Evolutionary conservation across 2,888 invertebrate genomes (phyloP).

Genomic region (Macrostomum cliftonense): DNA sequence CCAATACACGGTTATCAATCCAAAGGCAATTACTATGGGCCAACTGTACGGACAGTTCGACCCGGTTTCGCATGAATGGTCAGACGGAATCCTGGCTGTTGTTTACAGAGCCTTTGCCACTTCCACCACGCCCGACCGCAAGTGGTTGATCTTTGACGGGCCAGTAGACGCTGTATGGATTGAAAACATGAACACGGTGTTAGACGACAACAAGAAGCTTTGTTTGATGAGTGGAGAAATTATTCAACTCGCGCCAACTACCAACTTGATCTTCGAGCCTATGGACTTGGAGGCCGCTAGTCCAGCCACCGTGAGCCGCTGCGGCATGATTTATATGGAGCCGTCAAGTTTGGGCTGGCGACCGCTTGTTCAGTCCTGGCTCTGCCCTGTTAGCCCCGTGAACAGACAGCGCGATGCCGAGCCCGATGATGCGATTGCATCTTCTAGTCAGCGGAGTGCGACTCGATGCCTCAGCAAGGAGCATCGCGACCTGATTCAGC

Average conservation of each 20-base stretch:
- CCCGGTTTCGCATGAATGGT: slow-evolving; percentile 42
- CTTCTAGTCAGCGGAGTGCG: slow-evolving; percentile 15
- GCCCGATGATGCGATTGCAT: too few species aligned
- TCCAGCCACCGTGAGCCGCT: slow-evolving; percentile 37
- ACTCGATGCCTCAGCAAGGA: slow-evolving; percentile 24
- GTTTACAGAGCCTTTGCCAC: slow-evolving; percentile 71
- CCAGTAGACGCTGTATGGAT: slow-evolving; percentile 40
- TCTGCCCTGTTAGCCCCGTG: slow-evolving; percentile 10
- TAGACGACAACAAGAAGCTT: slow-evolving; percentile 39
- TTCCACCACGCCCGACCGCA: slow-evolving; percentile 53
- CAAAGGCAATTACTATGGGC: slow-evolving; percentile 45
- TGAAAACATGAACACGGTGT: slow-evolving; percentile 39
- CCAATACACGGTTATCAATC: slow-evolving; percentile 41
- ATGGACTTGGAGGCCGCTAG: slow-evolving; percentile 54
- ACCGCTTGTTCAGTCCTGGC: slow-evolving; percentile 43
- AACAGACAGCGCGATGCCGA: too few species aligned
- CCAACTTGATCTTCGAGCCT: slow-evolving; percentile 83
- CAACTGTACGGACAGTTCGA: slow-evolving; percentile 43
- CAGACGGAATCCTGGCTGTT: slow-evolving; percentile 48
- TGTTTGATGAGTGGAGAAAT: slow-evolving; percentile 93
- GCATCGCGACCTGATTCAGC: slow-evolving; percentile 38
- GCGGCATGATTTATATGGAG: slow-evolving; percentile 42
- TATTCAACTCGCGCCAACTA: slow-evolving; percentile 68
- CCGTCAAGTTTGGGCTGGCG: slow-evolving; percentile 38
- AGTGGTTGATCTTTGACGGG: slow-evolving; percentile 39